Evolutionary conservation across 2,113 vertebrate genomes (phyloP).

Genomic region (Dasyurus viverrinus): DNA sequence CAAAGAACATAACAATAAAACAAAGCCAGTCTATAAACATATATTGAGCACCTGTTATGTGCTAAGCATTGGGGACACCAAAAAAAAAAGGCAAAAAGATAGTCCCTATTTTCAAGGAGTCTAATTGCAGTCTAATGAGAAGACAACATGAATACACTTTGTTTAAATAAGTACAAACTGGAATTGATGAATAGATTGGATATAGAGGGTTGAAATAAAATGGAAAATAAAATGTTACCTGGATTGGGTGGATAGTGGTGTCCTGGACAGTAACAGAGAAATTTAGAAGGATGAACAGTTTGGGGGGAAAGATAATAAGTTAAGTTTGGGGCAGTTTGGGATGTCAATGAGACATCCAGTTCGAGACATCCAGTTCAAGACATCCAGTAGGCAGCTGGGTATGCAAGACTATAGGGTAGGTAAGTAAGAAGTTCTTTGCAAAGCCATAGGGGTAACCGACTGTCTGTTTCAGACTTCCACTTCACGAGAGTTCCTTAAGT

Average conservation of each 20-base stretch:
- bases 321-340: background rate
- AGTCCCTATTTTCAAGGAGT: background rate
- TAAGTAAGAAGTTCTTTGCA: background rate
- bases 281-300: background rate
- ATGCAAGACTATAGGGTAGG: background rate
- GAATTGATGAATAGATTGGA: background rate
- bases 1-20: background rate
- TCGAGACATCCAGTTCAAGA: background rate
- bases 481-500: background rate
- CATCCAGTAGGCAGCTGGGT: background rate
- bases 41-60: background rate
- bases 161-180: background rate
- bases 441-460: background rate
- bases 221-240: background rate
- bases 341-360: background rate
- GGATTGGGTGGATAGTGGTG: background rate
- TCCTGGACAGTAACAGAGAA: background rate
- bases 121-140: background rate
- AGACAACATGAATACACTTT: background rate
- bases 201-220: background rate
- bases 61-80: background rate
- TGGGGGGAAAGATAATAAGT: background rate
- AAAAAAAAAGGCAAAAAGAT: background rate
- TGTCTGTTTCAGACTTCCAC: background rate
- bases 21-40: background rate